Evolutionary conservation across 2,797 vertebrate genomes (phyloP).

Genomic region (Platyrinchus mystaceus): DNA sequence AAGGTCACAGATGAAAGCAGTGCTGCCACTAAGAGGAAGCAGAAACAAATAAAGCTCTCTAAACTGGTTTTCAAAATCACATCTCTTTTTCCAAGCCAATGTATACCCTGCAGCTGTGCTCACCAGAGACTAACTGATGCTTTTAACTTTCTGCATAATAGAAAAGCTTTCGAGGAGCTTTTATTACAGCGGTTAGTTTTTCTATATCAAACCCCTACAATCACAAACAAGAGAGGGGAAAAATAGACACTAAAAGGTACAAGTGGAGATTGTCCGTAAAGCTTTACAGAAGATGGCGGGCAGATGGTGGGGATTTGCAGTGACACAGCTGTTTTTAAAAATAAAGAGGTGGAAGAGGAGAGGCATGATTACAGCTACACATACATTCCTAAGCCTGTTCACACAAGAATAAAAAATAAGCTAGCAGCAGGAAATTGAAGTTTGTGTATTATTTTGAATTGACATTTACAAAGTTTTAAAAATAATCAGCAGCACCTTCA

Average conservation of each 20-base stretch:
- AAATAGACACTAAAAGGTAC: constrained; percentile 16
- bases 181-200: neutral
- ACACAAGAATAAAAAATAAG: neutral
- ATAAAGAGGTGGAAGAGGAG: constrained; percentile 60
- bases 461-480: neutral
- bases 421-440: neutral
- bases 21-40: constrained; percentile 38
- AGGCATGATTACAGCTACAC: constrained; percentile 6
- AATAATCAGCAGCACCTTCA: neutral
- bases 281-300: constrained; percentile 21
- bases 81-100: neutral
- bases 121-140: constrained; percentile 14
- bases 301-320: constrained; percentile 63
- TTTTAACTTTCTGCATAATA: constrained; percentile 42
- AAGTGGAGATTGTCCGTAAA: constrained; percentile 22
- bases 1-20: constrained; percentile 54
- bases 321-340: constrained; percentile 69
- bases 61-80: constrained; percentile 11
- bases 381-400: constrained; percentile 1
- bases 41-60: constrained; percentile 43
- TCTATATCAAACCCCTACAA: neutral
- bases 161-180: constrained; percentile 2
- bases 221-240: neutral
- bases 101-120: constrained; percentile 33
- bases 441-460: neutral